phyloP scores from a whole-genome alignment of 2,113 vertebrate species.

The Cromileptes altivelis region DNA sequence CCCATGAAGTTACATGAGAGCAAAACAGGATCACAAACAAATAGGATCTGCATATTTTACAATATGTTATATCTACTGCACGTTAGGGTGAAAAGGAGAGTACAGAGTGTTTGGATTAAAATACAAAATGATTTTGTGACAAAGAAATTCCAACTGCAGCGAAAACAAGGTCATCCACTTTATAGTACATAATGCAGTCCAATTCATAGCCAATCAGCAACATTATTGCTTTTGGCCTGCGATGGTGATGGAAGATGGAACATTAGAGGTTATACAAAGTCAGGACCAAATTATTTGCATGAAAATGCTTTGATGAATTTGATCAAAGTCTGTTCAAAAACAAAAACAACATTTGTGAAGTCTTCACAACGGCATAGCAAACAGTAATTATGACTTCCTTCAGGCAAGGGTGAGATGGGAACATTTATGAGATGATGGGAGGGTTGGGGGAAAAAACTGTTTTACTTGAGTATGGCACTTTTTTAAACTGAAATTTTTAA shows the following conservation, averaged over 20 bases:
- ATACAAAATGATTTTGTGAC: neutral
- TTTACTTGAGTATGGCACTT: no score
- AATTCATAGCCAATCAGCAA: neutral
- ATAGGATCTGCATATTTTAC: neutral
- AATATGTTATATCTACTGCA: neutral
- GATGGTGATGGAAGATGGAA: neutral
- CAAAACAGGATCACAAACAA: neutral
- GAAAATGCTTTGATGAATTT: conserved; percentile 2
- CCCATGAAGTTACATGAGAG: neutral
- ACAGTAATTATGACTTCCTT: conserved; percentile 13
- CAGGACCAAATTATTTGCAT: neutral
- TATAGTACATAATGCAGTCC: neutral
- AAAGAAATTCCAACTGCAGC: neutral
- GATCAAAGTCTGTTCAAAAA: conserved; percentile 20
- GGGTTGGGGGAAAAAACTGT: neutral
- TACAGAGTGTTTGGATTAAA: neutral
- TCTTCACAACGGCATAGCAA: neutral
- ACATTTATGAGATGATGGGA: neutral
- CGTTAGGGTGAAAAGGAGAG: neutral
- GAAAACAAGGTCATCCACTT: neutral
- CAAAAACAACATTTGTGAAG: conserved; percentile 2
- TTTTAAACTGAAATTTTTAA: no score
- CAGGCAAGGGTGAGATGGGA: neutral
- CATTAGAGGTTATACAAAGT: neutral
- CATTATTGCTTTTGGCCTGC: conserved; percentile 15